Conservation (phyloP, 2,113 vertebrate genomes). For the Myanophis thanlyinensis region DNA sequence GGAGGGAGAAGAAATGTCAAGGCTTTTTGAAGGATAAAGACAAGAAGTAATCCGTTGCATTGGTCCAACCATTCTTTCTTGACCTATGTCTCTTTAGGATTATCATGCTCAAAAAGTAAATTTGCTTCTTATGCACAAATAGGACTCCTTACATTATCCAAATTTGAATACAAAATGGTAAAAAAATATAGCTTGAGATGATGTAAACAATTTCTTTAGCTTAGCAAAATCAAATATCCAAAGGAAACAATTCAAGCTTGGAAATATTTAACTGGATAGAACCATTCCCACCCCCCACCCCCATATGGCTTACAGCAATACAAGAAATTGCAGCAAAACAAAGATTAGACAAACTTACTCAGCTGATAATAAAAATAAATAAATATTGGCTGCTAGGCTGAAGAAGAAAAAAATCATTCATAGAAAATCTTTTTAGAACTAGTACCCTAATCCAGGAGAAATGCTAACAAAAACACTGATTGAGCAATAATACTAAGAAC, state of each 20-base stretch:
- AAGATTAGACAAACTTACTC: neutral
- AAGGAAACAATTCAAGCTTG: neutral
- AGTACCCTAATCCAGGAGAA: neutral
- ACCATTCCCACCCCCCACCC: too few relatives aligned
- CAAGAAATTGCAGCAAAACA: neutral
- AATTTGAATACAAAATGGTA: neutral
- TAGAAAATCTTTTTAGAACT: neutral
- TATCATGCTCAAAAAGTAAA: fast-evolving
- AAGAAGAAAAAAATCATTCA: neutral
- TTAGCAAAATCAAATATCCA: neutral
- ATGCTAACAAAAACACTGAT: neutral
- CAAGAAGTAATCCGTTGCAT: fast-evolving
- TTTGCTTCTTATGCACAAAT: neutral
- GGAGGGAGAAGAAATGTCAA: neutral
- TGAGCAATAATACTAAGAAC: neutral
- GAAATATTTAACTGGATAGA: neutral
- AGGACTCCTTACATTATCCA: neutral
- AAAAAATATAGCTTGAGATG: neutral
- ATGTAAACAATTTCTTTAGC: neutral
- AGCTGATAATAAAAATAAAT: neutral
- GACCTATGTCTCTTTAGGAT: neutral
- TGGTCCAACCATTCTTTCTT: too few relatives aligned
- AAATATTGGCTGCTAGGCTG: neutral
- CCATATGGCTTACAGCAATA: neutral
- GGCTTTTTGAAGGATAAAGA: fast-evolving